Percentiles rank a stretch among this genome's conserved stretches.
phyloP scores from a whole-genome alignment of 2,113 vertebrate species.

The Strix aluco region DNA sequence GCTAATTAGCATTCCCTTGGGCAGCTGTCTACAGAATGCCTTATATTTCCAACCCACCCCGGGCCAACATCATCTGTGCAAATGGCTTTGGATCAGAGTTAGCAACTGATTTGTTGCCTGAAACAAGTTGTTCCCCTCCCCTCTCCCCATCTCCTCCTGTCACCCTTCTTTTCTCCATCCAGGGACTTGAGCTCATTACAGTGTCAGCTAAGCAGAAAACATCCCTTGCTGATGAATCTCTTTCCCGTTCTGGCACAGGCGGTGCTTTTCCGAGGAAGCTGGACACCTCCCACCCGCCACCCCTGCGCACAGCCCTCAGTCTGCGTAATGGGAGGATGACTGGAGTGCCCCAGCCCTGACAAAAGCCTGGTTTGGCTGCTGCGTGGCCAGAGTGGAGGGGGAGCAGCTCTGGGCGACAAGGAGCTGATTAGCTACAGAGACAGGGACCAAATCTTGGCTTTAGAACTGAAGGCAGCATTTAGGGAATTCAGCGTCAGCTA shows the following conservation, averaged over 20 bases:
- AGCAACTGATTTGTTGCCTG: constrained; percentile 51
- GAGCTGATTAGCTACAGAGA: neutral
- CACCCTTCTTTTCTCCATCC: constrained; percentile 16
- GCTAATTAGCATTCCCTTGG: constrained; percentile 74
- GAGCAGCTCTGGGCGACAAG: neutral
- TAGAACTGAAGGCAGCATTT: neutral
- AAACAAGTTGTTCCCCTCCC: constrained; percentile 45
- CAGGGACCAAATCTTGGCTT: neutral
- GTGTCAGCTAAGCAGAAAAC: constrained; percentile 35
- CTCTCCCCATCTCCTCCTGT: constrained; percentile 11
- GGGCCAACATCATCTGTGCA: constrained; percentile 33
- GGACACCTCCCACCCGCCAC: neutral
- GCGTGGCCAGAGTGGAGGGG: neutral
- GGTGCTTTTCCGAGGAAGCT: neutral
- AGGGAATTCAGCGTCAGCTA: neutral
- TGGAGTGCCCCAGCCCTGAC: neutral
- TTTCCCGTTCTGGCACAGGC: neutral
- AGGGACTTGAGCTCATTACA: constrained; percentile 15
- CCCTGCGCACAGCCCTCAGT: neutral
- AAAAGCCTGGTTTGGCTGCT: neutral
- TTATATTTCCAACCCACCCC: constrained; percentile 47
- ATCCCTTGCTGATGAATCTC: neutral
- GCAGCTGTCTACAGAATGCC: constrained; percentile 63
- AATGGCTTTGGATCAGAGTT: constrained; percentile 19
- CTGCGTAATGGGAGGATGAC: neutral